phyloP scores from a whole-genome alignment of 2,113 vertebrate genomes.

The Harpagus bidentatus region DNA sequence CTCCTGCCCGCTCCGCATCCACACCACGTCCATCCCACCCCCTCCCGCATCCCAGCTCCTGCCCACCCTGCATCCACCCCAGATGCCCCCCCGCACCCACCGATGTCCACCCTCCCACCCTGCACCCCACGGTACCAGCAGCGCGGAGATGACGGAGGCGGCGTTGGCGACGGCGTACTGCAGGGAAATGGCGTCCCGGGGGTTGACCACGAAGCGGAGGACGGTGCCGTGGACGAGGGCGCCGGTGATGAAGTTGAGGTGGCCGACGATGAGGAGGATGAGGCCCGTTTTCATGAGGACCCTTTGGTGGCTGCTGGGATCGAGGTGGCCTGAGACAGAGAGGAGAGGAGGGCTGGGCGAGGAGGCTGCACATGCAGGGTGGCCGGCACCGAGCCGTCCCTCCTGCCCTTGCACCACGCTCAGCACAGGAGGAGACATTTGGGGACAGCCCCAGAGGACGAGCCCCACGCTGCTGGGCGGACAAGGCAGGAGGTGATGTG shows the following conservation, averaged over 20 bases:
- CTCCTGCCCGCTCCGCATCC: background rate
- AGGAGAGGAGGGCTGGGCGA: background rate
- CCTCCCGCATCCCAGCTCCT: no score
- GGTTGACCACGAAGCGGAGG: slow-evolving; percentile 77
- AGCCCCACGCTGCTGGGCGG: accelerated
- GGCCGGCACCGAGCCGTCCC: accelerated
- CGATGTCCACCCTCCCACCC: background rate
- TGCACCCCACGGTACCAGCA: slow-evolving; percentile 66
- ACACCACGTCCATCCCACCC: no score
- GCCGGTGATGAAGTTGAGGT: slow-evolving; percentile 84
- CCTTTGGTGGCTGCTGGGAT: slow-evolving; percentile 57
- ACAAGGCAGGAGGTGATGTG: background rate
- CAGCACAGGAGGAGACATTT: background rate
- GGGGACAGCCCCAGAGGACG: background rate
- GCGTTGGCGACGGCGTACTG: slow-evolving; percentile 82
- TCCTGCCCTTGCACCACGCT: background rate
- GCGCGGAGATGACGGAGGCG: slow-evolving; percentile 69
- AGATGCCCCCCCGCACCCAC: background rate
- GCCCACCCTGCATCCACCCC: background rate
- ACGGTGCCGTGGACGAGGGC: slow-evolving; percentile 85
- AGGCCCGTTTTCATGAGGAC: slow-evolving; percentile 90
- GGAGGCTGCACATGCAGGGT: accelerated
- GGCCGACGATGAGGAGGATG: slow-evolving; percentile 83
- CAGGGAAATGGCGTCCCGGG: slow-evolving; percentile 68
- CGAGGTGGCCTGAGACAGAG: slow-evolving; percentile 51